Evolutionary conservation across 2,888 invertebrate species (phyloP), one percentile per base, ranked within the genome.

Genomic region (Nephrocerus scutellatus): DNA sequence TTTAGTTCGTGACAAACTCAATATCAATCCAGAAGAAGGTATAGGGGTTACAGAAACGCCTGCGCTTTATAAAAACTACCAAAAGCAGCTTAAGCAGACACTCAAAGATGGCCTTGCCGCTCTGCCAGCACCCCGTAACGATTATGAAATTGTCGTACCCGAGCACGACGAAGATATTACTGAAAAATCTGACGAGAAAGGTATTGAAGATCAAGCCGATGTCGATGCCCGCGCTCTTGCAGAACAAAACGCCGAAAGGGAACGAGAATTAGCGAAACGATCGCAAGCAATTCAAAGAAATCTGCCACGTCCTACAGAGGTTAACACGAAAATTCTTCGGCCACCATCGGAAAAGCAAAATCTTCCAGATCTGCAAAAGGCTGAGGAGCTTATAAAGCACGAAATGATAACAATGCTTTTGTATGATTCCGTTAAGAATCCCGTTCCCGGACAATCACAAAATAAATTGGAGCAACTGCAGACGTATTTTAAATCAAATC

Each of bases 121-220:
- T 1, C 71, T 99, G 41, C 98, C 98, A 2, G 69, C 79, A 2
- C 97, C 98, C 0, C 84, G 86, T 52, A 97, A 99, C 63, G 97
- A 99, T 70, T 99, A 93, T 66, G 97, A 98, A 72, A 95, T 97
- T 56, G 95, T 97, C 26, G 88, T 96, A 10, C 95, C 96, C 0
- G 93, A 93, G 46, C 77, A 81, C 36, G 84, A 84, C 36, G 74
- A 73, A 32, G 71, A 73, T 12, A 70, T 69, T 3, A 65, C 62
- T 15, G 62, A 60, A n/a, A 57, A 58, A 0, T 50, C 53, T 13
- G 50, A 64, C 29, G 71, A 74, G 39, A 69, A 72, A 43, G 54
- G 66, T 1, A 63, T 85, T 1, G 89, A 90, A 58, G 95, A 91
- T 68, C 90, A 91, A 66, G 84, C 89, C 0, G 90, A 90, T 58